These are phyloP conservation scores for Setophaga kirtlandii DNA, from an alignment of 2,113 vertebrate species.

Conservation along the genomic window DNA sequence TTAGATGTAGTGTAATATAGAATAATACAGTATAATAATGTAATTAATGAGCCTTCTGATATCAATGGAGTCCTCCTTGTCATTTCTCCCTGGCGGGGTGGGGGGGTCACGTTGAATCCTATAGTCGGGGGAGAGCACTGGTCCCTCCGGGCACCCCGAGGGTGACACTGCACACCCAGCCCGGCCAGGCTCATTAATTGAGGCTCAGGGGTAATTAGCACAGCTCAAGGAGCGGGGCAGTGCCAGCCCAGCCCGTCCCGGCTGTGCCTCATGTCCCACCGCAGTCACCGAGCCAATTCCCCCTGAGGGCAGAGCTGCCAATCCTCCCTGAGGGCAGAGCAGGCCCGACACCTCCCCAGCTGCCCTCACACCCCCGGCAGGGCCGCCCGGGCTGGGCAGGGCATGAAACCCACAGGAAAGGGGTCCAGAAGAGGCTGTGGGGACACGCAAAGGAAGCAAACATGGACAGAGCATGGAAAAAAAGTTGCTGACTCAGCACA, in stretches of 20 bases:
- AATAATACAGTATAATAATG: too few relatives aligned
- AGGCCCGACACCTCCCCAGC: background rate
- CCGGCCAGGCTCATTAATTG: background rate
- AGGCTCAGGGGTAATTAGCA: background rate
- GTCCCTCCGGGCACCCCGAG: background rate
- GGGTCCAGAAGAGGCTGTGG: background rate
- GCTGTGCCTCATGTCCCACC: accelerated
- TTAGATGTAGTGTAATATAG: too few relatives aligned
- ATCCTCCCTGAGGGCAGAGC: background rate
- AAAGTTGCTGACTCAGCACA: background rate
- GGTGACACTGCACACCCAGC: background rate
- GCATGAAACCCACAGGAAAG: accelerated
- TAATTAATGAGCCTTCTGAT: too few relatives aligned
- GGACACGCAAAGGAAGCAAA: background rate
- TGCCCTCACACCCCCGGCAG: background rate
- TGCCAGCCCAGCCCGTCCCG: too few relatives aligned
- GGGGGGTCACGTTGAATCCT: too few relatives aligned
- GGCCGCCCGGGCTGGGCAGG: background rate
- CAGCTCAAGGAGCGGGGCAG: accelerated
- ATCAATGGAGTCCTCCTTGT: too few relatives aligned
- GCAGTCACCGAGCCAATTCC: accelerated
- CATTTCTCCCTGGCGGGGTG: too few relatives aligned
- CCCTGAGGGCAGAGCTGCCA: too few relatives aligned
- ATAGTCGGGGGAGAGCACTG: background rate
- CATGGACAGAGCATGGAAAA: accelerated